These are phyloP conservation scores for Trichogramma pretiosum DNA, from an alignment of 1,140 invertebrate species.

Conservation along the genomic window DNA sequence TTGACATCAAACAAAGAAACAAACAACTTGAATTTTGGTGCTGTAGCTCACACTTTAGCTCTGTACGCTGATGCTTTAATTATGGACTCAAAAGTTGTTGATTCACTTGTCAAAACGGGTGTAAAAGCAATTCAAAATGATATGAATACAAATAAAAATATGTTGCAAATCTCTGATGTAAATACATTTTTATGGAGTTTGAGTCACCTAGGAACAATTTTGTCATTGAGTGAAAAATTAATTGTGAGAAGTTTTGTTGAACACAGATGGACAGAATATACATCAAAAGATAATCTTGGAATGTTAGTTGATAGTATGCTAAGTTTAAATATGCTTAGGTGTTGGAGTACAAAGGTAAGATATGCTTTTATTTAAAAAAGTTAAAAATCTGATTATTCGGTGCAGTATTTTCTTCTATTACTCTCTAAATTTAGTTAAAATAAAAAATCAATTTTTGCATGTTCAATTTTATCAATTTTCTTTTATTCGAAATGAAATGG, in stretches of 20 bases:
- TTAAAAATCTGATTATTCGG: background rate
- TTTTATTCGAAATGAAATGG: too few relatives aligned
- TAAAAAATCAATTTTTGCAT: too few relatives aligned
- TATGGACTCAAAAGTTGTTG: constrained; percentile 5
- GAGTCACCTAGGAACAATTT: constrained; percentile 10
- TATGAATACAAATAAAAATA: background rate
- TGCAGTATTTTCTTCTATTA: too few relatives aligned
- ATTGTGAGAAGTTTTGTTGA: background rate
- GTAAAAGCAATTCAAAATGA: background rate
- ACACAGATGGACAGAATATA: constrained; percentile 3
- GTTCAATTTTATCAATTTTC: too few relatives aligned
- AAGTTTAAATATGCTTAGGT: constrained; percentile 1
- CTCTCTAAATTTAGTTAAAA: too few relatives aligned
- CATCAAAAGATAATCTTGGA: background rate
- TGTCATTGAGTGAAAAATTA: background rate
- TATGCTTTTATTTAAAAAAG: background rate
- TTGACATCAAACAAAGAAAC: background rate
- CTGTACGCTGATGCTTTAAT: constrained; percentile 17
- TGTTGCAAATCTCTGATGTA: constrained; percentile 17
- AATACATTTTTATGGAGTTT: constrained; percentile 18
- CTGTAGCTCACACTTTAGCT: constrained; percentile 10
- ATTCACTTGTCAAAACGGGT: constrained; percentile 8
- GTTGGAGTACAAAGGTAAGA: background rate
- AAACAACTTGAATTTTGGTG: constrained; percentile 10
- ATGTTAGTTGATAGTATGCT: background rate